Evolutionary conservation across 2,888 invertebrate species (phyloP).

Genomic region (Caenorhabditis panamensis): DNA sequence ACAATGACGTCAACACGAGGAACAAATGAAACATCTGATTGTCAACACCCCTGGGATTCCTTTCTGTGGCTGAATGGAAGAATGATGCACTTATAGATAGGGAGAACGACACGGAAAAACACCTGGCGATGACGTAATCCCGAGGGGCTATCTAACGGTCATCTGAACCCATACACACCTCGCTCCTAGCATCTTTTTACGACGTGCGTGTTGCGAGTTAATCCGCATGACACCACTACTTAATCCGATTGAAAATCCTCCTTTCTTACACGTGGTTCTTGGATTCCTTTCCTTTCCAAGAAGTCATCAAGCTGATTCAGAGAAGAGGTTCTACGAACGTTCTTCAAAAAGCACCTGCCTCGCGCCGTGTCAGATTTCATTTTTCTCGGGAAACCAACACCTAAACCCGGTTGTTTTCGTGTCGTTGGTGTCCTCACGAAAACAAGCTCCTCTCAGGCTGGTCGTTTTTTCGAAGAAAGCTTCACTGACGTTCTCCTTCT

Average conservation of each 20-base stretch:
- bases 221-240: not conserved
- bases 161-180: not conserved
- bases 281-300: not conserved
- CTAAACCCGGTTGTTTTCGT: not conserved
- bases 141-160: not conserved
- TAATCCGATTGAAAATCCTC: not conserved
- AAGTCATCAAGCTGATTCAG: not conserved
- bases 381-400: not conserved
- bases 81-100: constrained; percentile 6
- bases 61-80: not conserved
- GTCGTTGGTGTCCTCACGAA: not conserved
- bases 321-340: not conserved
- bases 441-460: constrained; percentile 7
- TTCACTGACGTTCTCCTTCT: not conserved
- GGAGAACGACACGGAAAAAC: not conserved
- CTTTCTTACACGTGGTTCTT: not conserved
- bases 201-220: not conserved
- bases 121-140: constrained; percentile 5
- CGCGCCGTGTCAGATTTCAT: not conserved
- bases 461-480: not conserved
- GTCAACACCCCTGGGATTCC: not conserved
- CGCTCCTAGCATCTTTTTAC: not conserved
- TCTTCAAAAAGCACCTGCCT: not conserved
- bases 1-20: not conserved
- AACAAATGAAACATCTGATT: not conserved